Conservation (phyloP, 2,113 vertebrate genomes). For the Otus sunia region DNA sequence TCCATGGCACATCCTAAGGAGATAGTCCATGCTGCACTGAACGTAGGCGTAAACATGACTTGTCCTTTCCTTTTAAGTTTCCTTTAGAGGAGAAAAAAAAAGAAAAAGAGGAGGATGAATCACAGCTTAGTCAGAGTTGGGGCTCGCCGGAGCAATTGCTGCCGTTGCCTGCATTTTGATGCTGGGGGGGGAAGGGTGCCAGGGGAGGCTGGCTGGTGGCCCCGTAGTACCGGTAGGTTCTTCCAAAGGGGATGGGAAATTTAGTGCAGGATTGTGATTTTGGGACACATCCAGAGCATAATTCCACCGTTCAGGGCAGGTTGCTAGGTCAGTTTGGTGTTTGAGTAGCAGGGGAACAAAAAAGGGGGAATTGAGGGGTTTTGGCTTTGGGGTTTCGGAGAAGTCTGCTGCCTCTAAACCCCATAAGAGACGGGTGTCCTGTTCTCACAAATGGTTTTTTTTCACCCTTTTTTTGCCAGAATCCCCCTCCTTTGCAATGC, state of each 20-base stretch:
- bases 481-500: accelerated
- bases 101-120: neutral
- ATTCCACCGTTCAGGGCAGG: neutral
- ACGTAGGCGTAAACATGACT: neutral
- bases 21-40: neutral
- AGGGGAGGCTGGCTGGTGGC: neutral
- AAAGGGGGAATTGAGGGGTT: neutral
- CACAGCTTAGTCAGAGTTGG: constrained; percentile 18
- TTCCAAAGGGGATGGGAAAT: neutral
- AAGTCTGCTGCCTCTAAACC: neutral
- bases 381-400: neutral
- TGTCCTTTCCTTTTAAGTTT: neutral
- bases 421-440: accelerated
- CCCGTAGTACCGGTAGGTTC: neutral
- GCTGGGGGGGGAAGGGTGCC: neutral
- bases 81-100: neutral
- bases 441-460: neutral
- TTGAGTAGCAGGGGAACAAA: neutral
- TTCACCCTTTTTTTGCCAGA: neutral
- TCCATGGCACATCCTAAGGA: neutral
- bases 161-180: neutral
- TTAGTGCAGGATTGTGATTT: neutral
- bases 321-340: neutral
- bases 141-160: neutral
- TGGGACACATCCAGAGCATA: neutral